phyloP scores from a whole-genome alignment of 1,140 invertebrate genomes.

The Procambarus virginalis region DNA sequence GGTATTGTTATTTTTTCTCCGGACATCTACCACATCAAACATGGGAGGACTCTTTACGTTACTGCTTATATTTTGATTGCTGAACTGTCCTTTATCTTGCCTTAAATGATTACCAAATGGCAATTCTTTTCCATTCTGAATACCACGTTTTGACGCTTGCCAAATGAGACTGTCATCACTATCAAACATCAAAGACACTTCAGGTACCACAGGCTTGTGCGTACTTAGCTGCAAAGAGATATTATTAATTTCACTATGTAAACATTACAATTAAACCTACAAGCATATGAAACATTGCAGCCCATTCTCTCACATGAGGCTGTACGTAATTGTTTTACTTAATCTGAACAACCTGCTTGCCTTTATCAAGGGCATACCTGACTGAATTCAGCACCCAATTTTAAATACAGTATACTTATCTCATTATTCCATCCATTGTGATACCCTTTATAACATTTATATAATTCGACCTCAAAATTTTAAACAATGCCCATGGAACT shows the following conservation, averaged over 20 bases:
- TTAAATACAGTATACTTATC: neutral
- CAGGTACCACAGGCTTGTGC: conserved; percentile 33
- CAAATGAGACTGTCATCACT: conserved; percentile 32
- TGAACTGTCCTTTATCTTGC: neutral
- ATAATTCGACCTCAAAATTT: too few relatives aligned
- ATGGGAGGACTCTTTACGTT: neutral
- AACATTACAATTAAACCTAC: neutral
- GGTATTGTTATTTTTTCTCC: neutral
- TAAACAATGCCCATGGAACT: too few relatives aligned
- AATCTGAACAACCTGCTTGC: neutral
- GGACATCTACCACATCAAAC: neutral
- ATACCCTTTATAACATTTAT: too few relatives aligned
- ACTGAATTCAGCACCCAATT: neutral
- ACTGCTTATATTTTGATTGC: neutral
- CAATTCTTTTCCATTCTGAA: neutral
- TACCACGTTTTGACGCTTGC: neutral
- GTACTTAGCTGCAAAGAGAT: conserved; percentile 9
- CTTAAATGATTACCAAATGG: neutral
- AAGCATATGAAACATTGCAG: neutral
- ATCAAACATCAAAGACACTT: conserved; percentile 49
- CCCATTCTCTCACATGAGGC: neutral
- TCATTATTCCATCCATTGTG: too few relatives aligned
- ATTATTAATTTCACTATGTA: neutral
- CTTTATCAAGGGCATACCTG: neutral
- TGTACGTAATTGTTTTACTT: neutral